Base-by-base conservation (phyloP, 2,797 vertebrate genomes). In the Artibeus jamaicensis region DNA sequence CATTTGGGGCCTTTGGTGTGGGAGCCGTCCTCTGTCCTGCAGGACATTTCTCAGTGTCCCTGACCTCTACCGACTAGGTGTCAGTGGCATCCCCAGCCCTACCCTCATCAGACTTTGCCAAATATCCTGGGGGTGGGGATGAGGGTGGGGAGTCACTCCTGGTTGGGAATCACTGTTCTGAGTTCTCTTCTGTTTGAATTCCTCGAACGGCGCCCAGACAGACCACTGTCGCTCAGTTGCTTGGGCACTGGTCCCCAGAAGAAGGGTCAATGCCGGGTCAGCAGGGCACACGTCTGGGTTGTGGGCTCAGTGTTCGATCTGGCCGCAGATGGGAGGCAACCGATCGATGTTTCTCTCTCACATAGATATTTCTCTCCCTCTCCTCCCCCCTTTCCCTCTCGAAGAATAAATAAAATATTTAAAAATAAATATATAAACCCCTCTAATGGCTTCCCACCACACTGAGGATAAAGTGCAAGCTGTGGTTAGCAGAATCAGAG, bases 11-110 rank as follows among this genome's bases (percentile, higher is more conserved):
- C 50, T 57, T 65, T 4, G 8, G 0, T 15, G 5, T 37, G 21
- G 14, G 32, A 53, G 39, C 62, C 7, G 2, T 48, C 29, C 65
- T 26, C 9, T 0, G 3, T 18, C 10, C 19, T 1, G 8, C 0
- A 9, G 32, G 48, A 39, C 26, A 29, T 42, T 32, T 18, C 16
- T 11, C 26, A 10, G 62, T 1, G 18, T 14, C 70, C 32, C 42
- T 19, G 29, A 9, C 34, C 68, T 71, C 53, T 32, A 6, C 26
- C 2, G 11, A 10, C 68, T 34, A 21, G 39, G 32, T 16, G n/a
- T 39, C 37, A 26, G 22, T 3, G 37, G 18, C 32, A 32, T 2
- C 21, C 18, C 67, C 18, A 18, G 7, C 21, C 48, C 53, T 26
- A 15, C 46, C 34, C 18, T n/a, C 2, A 24, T 24, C 24, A 5